phyloP scores from a whole-genome alignment of 1,140 invertebrate genomes.

The Micrasema longulum region DNA sequence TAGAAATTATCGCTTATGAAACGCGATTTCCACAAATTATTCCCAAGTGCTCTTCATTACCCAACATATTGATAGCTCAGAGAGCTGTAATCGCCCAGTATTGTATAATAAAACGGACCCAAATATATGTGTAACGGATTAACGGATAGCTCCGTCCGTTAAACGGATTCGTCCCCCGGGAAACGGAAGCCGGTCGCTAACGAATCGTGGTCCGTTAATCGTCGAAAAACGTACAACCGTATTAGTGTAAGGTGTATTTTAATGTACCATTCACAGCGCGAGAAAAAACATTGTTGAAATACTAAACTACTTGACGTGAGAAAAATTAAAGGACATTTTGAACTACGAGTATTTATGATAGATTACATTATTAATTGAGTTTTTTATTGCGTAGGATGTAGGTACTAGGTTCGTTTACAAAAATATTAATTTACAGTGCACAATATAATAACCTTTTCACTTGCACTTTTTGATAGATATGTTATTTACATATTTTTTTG shows the following conservation, averaged over 20 bases:
- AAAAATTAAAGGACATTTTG: too few species aligned
- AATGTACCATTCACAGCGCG: too few species aligned
- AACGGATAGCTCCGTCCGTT: constrained; percentile 38
- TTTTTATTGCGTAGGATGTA: too few species aligned
- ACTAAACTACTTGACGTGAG: too few species aligned
- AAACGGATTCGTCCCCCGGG: constrained; percentile 42
- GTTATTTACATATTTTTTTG: too few species aligned
- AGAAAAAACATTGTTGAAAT: too few species aligned
- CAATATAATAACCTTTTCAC: too few species aligned
- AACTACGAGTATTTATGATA: too few species aligned
- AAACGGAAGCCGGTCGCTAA: constrained; percentile 28
- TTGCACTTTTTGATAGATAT: too few species aligned
- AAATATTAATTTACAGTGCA: too few species aligned
- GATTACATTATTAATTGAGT: too few species aligned
- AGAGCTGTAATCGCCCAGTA: constrained; percentile 32
- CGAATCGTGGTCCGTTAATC: constrained; percentile 41
- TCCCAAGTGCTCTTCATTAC: constrained; percentile 30
- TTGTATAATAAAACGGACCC: constrained; percentile 43
- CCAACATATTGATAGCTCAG: constrained; percentile 30
- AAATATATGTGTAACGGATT: constrained; percentile 42
- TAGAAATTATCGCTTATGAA: constrained; percentile 25
- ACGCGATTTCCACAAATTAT: constrained; percentile 20
- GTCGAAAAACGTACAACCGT: constrained; percentile 33
- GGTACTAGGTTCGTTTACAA: too few species aligned
- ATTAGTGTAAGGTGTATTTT: not conserved